phyloP scores from a whole-genome alignment of 2,888 invertebrate species.

The Brachyptera risi region DNA sequence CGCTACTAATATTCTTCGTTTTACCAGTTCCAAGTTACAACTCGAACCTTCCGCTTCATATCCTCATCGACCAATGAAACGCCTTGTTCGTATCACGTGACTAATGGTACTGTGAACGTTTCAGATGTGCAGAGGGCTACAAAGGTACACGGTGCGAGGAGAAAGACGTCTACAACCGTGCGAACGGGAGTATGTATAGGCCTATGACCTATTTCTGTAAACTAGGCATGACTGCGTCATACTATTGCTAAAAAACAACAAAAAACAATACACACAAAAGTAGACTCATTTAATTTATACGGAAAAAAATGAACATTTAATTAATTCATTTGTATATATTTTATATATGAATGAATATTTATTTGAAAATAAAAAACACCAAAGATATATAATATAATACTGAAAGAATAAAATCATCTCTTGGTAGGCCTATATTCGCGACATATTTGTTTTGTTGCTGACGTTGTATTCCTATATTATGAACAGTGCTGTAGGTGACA shows the following conservation, averaged over 20 bases:
- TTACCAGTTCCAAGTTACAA: too few species aligned
- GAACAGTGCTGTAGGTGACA: neutral
- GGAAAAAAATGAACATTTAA: conserved; percentile 41
- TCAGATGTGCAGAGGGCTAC: conserved; percentile 76
- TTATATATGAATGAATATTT: conserved; percentile 6
- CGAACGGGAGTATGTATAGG: conserved; percentile 70
- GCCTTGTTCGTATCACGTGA: too few species aligned
- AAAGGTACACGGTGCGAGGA: conserved; percentile 74
- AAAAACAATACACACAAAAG: conserved; percentile 1
- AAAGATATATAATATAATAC: neutral
- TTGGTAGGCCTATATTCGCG: neutral
- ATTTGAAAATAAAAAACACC: neutral
- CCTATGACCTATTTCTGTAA: conserved; percentile 64
- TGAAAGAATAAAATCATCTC: conserved; percentile 25
- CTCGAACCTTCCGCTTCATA: too few species aligned
- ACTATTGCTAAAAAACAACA: conserved; percentile 60
- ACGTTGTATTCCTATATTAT: neutral
- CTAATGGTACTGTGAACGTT: too few species aligned
- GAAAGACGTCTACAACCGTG: conserved; percentile 67
- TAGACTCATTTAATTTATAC: conserved; percentile 14
- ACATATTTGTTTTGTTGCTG: conserved; percentile 1
- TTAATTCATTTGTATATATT: conserved; percentile 17
- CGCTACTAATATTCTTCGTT: too few species aligned
- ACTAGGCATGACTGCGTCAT: conserved; percentile 71
- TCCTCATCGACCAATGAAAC: too few species aligned